phyloP scores from a whole-genome alignment of 2,888 invertebrate species.

The Scelioninae gen. 2 region DNA sequence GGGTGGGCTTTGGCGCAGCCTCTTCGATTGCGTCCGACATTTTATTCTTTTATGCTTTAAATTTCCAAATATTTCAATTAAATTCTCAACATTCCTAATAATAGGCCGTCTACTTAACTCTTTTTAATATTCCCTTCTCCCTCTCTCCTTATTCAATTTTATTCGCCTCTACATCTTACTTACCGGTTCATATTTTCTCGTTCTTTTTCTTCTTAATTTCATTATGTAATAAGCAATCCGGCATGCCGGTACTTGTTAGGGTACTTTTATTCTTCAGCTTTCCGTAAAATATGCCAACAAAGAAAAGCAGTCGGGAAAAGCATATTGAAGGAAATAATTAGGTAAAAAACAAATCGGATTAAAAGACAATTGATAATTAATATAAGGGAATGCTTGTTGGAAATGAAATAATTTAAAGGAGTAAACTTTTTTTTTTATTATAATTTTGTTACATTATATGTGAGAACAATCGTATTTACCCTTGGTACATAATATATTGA shows the following conservation, averaged over 20 bases:
- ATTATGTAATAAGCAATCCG: constrained; percentile 11
- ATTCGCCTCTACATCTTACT: background rate
- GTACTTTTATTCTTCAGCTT: background rate
- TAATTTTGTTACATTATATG: too few relatives aligned
- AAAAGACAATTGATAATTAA: too few relatives aligned
- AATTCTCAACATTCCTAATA: constrained; percentile 55
- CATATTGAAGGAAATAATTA: too few relatives aligned
- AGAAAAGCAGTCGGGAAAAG: background rate
- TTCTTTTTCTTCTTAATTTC: constrained; percentile 13
- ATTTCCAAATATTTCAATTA: constrained; percentile 48
- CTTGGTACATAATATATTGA: too few relatives aligned
- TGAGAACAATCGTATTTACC: too few relatives aligned
- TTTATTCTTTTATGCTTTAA: constrained; percentile 59
- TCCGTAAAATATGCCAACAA: background rate
- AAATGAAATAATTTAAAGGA: too few relatives aligned
- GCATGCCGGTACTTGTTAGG: constrained; percentile 4
- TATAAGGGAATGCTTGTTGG: too few relatives aligned
- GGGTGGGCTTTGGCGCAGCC: constrained; percentile 65
- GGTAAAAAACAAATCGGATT: too few relatives aligned
- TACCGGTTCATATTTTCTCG: background rate
- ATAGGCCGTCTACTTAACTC: constrained; percentile 19
- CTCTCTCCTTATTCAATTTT: constrained; percentile 1
- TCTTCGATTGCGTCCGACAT: constrained; percentile 63
- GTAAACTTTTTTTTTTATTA: too few relatives aligned
- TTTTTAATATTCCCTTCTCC: constrained; percentile 6